Evolutionary conservation across 2,888 invertebrate genomes (phyloP), one percentile per base, ranked within the genome.

Genomic region (Brenthis daphne): DNA sequence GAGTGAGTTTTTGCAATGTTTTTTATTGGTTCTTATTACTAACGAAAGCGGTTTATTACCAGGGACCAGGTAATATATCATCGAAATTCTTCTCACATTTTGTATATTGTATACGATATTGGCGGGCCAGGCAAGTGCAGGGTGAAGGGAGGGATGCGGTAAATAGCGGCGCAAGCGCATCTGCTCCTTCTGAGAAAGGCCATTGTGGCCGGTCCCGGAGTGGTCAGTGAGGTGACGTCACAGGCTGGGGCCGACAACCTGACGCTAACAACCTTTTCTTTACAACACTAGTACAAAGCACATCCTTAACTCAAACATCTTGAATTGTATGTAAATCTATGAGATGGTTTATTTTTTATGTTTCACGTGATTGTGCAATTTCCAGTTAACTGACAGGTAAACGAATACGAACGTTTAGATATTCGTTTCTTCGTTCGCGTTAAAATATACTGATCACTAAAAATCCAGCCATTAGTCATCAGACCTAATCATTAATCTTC

Each of bases 211-310:
- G 86, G 85, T 85, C 86, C 85, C 85, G 82, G 81, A 88, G 89
- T 88, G 90, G 90, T 89, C 90, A 90, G 89, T 88, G 85, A 85
- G 87, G 83, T 91, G 90, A 91, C 92, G 92, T 92, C 92, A 92
- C 91, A 82, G 86, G 86, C 83, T 79, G 86, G 86, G 90, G 89
- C 90, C 90, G 90, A 89, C 91, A 90, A 90, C 91, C 90, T 89
- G 87, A 84, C 83, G 79, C 80, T 73, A 70, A 74, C 77, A 74
- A 74, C 82, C 82, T 80, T 79, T 84, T 81, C 82, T 77, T 76
- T 79, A 70, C 73, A 65, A 70, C 66, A 64, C 61, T 60, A 60
- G 58, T 70, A 67, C 66, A 64, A 61, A 67, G 57, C 68, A 61
- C 58, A 64, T 58, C 48, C 67, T 57, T 70, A 50, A 29, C 63